Evolutionary conservation across 2,113 vertebrate genomes (phyloP), one percentile per base, ranked within the genome.

Genomic region (Potamarius usumacintae): DNA sequence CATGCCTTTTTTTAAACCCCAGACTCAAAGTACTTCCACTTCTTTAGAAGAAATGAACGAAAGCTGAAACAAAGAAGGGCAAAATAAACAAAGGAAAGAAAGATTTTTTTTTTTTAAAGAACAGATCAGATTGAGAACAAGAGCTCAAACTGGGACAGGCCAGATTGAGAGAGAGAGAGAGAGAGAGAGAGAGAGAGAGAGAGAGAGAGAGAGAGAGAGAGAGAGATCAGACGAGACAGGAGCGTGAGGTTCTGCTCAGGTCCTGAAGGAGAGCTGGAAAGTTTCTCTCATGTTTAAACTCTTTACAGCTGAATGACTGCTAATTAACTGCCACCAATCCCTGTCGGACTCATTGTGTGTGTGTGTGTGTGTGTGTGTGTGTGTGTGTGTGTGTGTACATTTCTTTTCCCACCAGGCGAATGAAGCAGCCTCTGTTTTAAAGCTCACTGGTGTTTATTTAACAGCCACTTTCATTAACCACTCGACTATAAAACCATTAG

Each of bases 371-470:
- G 77, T 58, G 55, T 58, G 77, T 80, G 50, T 78, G 50, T 55
- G 76, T 55, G 76, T 76, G 42, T 76, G 72, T 76, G 71, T 74
- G 71, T 22, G 34, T 4, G 71, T 4, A 12, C 2, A 5, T 17
- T 57, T 79, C 14, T 57, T 27, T 60, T 81, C 79, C 57, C 30
- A 60, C 8, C 18, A 60, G 55, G 55, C 30, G 4, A 42, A 34
- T 81, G 77, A 30, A 58, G 77, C 77, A 20, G n/a, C 14, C n/a
- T 17, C 6, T 22, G n/a, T 60, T 81, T 79, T 79, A 57, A 81
- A 81, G 79, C 53, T 81, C 27, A 11, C 17, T 60, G 79, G 79
- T 81, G 79, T 81, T 81, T 60, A 81, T 81, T 60, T 81, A 81
- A 81, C 27, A 60, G 27, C 55, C 30, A 12, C n/a, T 60, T 81